Evolutionary conservation across 2,113 vertebrate species (phyloP).

Genomic region (Percopsis transmontana): DNA sequence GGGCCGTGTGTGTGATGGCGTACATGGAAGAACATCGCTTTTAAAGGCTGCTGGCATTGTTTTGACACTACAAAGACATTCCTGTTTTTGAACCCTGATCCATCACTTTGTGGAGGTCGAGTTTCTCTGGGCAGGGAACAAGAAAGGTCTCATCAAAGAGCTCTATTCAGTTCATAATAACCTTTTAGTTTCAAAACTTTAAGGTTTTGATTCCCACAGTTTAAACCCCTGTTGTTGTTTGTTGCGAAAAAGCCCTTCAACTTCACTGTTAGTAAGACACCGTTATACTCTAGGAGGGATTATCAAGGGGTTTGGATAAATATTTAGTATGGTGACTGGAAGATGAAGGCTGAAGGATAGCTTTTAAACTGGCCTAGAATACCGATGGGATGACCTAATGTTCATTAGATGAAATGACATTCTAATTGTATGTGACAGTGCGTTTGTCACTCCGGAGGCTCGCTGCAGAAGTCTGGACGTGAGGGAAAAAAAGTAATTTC

Average conservation of each 20-base stretch:
- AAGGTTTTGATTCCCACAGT: constrained; percentile 11
- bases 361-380: constrained; percentile 48
- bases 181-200: background rate
- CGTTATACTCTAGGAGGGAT: constrained; percentile 24
- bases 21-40: constrained; percentile 32
- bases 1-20: constrained; percentile 15
- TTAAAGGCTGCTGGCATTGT: constrained; percentile 48
- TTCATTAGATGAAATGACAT: constrained; percentile 34
- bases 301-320: constrained; percentile 46
- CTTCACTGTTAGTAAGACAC: background rate
- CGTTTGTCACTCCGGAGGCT: constrained; percentile 34
- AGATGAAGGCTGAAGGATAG: constrained; percentile 48
- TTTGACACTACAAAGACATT: constrained; percentile 47
- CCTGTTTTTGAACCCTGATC: constrained; percentile 45
- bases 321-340: constrained; percentile 49
- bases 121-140: constrained; percentile 1
- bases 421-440: constrained; percentile 31
- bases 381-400: constrained; percentile 38
- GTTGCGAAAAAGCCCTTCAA: constrained; percentile 3
- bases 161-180: constrained; percentile 3
- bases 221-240: background rate
- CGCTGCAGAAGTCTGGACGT: constrained; percentile 21
- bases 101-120: constrained; percentile 8
- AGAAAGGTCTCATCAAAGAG: background rate
- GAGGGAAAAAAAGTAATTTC: constrained; percentile 17